These are phyloP conservation scores for Drosophila jambulina DNA, from an alignment of 1,140 invertebrate genomes.

Conservation along the genomic window DNA sequence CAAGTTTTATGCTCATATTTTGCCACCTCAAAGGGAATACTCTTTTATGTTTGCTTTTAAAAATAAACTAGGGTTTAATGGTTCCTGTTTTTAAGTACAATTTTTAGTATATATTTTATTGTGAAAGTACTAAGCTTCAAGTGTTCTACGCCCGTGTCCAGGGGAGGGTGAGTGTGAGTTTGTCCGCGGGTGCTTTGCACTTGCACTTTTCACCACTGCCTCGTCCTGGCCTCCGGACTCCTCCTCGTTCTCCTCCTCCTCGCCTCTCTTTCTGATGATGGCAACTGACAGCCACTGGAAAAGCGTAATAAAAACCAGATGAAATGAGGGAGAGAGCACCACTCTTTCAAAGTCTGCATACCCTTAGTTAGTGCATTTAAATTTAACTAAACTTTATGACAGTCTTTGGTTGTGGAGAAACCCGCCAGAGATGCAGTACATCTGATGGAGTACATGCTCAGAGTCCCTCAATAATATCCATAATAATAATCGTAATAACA, in stretches of 20 bases:
- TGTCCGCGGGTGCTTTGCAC: conserved; percentile 12
- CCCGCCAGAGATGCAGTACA: background rate
- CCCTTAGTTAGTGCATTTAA: background rate
- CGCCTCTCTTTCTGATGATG: background rate
- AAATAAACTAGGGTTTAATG: conserved; percentile 1
- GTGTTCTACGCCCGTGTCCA: background rate
- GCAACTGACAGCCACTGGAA: conserved; percentile 7
- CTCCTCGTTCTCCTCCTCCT: background rate
- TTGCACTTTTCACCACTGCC: conserved; percentile 7
- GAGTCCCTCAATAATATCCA: conserved; percentile 4
- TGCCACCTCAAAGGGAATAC: no score
- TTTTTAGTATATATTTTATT: conserved; percentile 15
- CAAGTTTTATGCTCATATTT: background rate
- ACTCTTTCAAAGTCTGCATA: background rate
- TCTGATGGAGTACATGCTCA: background rate
- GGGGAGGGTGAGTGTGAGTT: background rate
- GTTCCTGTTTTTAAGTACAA: background rate
- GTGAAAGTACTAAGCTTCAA: conserved; percentile 1
- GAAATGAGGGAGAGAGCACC: background rate
- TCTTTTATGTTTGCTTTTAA: conserved; percentile 2
- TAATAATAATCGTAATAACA: conserved; percentile 6
- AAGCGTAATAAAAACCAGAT: conserved; percentile 15
- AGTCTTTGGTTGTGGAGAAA: background rate
- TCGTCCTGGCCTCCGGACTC: background rate
- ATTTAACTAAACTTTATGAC: background rate